phyloP scores from a whole-genome alignment of 2,888 invertebrate genomes.

The Junonia oenone region DNA sequence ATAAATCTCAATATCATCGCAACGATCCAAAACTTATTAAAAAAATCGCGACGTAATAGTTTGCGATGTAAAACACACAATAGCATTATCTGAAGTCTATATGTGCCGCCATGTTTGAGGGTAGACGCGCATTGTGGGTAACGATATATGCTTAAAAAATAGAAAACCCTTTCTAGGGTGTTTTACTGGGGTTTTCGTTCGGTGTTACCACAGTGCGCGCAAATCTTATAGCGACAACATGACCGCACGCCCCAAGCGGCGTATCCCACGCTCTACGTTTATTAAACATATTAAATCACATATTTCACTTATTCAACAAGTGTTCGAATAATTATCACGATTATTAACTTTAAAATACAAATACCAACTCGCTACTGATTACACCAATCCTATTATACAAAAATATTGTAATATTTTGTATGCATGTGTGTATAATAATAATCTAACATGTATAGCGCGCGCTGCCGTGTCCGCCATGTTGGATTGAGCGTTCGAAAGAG shows the following conservation, averaged over 20 bases:
- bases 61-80: slow-evolving; percentile 24
- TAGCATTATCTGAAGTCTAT: slow-evolving; percentile 23
- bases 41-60: slow-evolving; percentile 2
- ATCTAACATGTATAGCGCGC: slow-evolving; percentile 59
- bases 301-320: slow-evolving; percentile 53
- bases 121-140: slow-evolving; percentile 12
- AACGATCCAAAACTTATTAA: slow-evolving; percentile 20
- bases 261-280: slow-evolving; percentile 39
- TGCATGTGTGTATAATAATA: slow-evolving; percentile 68
- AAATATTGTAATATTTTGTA: slow-evolving; percentile 73
- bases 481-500: slow-evolving; percentile 13
- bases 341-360: slow-evolving; percentile 60
- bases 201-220: slow-evolving; percentile 15
- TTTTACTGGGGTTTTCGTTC: slow-evolving; percentile 11
- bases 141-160: slow-evolving; percentile 1
- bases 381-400: slow-evolving; percentile 74
- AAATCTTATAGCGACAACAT: slow-evolving; percentile 37
- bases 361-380: slow-evolving; percentile 71
- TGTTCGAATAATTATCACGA: slow-evolving; percentile 50
- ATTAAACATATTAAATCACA: slow-evolving; percentile 54
- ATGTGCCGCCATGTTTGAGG: slow-evolving; percentile 16
- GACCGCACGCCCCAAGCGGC: slow-evolving; percentile 72
- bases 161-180: slow-evolving; percentile 6
- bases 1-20: background rate
- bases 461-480: slow-evolving; percentile 48